Evolutionary conservation across 2,888 invertebrate genomes (phyloP).

Genomic region (Nomada ferruginata): DNA sequence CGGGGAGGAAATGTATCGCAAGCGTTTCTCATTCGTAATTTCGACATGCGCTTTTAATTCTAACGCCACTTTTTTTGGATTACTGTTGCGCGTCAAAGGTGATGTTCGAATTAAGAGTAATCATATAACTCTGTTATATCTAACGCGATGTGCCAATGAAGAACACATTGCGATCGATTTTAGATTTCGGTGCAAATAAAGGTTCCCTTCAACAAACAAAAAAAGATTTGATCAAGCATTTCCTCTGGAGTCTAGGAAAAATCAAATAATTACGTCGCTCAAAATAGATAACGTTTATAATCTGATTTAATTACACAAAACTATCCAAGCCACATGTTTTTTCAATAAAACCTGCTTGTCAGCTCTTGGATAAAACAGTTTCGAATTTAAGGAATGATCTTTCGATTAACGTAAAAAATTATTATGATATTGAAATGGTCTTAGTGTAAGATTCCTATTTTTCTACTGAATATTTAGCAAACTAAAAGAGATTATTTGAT

Average conservation of each 20-base stretch:
- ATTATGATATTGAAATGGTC: conserved; percentile 49
- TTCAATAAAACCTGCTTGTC: conserved; percentile 30
- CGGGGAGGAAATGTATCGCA: conserved; percentile 43
- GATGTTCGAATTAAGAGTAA: conserved; percentile 54
- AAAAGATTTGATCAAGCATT: conserved; percentile 33
- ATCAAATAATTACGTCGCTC: conserved; percentile 62
- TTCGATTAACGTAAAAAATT: conserved; percentile 47
- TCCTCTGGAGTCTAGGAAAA: conserved; percentile 56
- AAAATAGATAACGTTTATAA: conserved; percentile 37
- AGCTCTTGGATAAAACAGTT: conserved; percentile 38
- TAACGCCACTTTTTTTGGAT: conserved; percentile 58
- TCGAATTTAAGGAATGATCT: conserved; percentile 26
- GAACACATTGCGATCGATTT: conserved; percentile 51
- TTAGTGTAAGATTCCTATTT: conserved; percentile 63
- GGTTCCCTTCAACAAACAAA: conserved; percentile 25
- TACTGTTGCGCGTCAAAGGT: conserved; percentile 56
- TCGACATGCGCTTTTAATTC: conserved; percentile 49
- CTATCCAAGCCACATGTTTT: conserved; percentile 22
- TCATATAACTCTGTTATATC: conserved; percentile 38
- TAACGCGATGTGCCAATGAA: conserved; percentile 46
- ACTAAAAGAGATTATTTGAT: conserved; percentile 47
- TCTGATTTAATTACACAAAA: conserved; percentile 47
- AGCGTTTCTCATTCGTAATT: conserved; percentile 48
- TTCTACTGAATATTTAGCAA: conserved; percentile 56
- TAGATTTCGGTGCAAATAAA: conserved; percentile 48